Conservation (phyloP, 2,113 vertebrate genomes). For the Lophochroa leadbeateri region DNA sequence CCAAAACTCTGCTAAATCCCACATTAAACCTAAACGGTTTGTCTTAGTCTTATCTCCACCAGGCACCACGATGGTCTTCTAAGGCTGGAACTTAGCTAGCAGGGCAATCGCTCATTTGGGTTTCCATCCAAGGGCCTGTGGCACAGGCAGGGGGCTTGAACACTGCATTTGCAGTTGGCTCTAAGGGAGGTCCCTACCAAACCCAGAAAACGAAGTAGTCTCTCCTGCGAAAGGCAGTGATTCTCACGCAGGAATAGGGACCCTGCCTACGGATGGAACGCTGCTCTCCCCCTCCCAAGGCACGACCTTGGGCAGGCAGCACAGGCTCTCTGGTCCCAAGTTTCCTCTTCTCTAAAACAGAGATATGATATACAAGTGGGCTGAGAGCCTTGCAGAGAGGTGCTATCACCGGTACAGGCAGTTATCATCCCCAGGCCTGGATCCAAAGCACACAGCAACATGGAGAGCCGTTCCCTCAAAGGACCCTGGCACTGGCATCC, state of each 20-base stretch:
- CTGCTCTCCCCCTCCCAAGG: neutral
- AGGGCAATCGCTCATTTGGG: neutral
- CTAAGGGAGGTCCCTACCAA: neutral
- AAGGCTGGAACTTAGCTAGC: neutral
- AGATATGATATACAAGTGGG: constrained; percentile 30
- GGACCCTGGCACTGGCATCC: neutral
- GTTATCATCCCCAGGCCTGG: neutral
- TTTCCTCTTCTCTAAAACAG: constrained; percentile 23
- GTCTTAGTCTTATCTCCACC: neutral
- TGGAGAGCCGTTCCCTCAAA: neutral
- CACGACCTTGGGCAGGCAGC: constrained; percentile 8
- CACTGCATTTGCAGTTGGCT: neutral
- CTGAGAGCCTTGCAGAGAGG: constrained; percentile 45
- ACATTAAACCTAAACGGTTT: neutral
- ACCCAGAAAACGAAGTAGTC: neutral
- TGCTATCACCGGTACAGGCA: neutral
- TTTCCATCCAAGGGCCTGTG: neutral
- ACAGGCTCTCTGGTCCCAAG: neutral
- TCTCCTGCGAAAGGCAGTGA: neutral
- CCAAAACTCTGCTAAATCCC: neutral
- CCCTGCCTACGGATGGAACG: neutral
- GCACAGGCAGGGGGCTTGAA: neutral
- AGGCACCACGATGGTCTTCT: neutral
- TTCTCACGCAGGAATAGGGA: neutral
- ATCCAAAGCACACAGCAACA: neutral